A percentile compares a stretch with the other conserved stretches of the same genome.
phyloP scores from a whole-genome alignment of 1,140 invertebrate genomes.

The Polypedilum pembai region DNA sequence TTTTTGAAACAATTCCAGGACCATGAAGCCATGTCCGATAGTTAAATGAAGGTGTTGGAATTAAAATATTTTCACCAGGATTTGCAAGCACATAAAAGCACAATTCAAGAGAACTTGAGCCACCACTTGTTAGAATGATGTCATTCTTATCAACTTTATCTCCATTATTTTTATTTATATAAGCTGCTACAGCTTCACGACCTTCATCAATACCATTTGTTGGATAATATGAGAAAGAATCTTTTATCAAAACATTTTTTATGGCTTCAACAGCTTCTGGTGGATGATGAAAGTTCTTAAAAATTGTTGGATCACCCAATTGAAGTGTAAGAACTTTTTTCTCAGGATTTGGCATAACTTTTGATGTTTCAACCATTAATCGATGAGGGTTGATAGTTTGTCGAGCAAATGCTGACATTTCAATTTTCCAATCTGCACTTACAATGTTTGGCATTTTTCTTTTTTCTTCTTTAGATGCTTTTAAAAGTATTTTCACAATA shows the following conservation, averaged over 20 bases:
- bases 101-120: conserved; percentile 83
- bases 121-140: conserved; percentile 85
- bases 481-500: no score
- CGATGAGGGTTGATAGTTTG: not conserved
- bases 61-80: conserved; percentile 78
- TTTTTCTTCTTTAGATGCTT: no score
- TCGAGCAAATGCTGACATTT: not conserved
- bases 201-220: conserved; percentile 45
- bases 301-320: conserved; percentile 1
- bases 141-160: conserved; percentile 61
- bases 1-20: conserved; percentile 68
- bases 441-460: not conserved
- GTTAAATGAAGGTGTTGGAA: conserved; percentile 78
- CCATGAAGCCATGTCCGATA: conserved; percentile 82
- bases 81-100: conserved; percentile 77
- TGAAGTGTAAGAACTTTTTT: not conserved
- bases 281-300: conserved; percentile 9
- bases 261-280: conserved; percentile 27
- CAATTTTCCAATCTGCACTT: not conserved
- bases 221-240: conserved; percentile 23
- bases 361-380: not conserved
- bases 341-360: not conserved
- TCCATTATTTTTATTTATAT: conserved; percentile 39
- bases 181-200: conserved; percentile 70
- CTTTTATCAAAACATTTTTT: not conserved